A percentile compares a stretch with the other conserved stretches of the same genome.
Conservation (phyloP, 1,140 invertebrate genomes). For the Drosophila azteca region DNA sequence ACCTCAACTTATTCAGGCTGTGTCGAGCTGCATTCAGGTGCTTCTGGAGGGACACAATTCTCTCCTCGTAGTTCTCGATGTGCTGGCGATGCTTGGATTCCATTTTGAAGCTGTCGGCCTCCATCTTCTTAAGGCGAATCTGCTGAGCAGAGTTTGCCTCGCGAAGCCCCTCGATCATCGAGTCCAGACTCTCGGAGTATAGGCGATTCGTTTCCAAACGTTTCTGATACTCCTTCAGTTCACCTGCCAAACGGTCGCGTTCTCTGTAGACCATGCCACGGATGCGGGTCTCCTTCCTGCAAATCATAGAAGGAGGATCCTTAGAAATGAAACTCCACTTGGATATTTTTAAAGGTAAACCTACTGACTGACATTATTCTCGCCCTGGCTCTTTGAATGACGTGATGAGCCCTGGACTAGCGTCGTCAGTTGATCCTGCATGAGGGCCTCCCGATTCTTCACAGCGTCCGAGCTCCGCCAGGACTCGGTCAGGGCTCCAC, state of each 20-base stretch:
- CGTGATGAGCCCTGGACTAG: too few species aligned
- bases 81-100: conserved; percentile 86
- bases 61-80: conserved; percentile 86
- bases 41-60: neutral
- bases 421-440: neutral
- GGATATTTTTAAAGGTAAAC: neutral
- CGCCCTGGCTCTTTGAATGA: rapidly evolving
- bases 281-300: conserved; percentile 18
- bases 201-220: conserved; percentile 76
- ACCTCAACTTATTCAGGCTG: neutral
- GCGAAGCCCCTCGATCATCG: conserved; percentile 14
- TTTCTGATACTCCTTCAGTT: conserved; percentile 82
- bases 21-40: conserved; percentile 11
- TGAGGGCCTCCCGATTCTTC: conserved; percentile 15
- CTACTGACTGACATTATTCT: conserved; percentile 14
- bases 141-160: neutral
- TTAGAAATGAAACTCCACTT: too few species aligned
- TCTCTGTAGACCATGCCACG: conserved; percentile 73
- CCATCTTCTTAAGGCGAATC: neutral
- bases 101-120: conserved; percentile 14
- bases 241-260: conserved; percentile 83
- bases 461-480: conserved; percentile 54
- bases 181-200: conserved; percentile 83
- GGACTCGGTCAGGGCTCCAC: conserved; percentile 44
- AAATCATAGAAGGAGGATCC: neutral